Base-by-base conservation (phyloP, 2,113 vertebrate species). In the Rhodinocichla rosea region DNA sequence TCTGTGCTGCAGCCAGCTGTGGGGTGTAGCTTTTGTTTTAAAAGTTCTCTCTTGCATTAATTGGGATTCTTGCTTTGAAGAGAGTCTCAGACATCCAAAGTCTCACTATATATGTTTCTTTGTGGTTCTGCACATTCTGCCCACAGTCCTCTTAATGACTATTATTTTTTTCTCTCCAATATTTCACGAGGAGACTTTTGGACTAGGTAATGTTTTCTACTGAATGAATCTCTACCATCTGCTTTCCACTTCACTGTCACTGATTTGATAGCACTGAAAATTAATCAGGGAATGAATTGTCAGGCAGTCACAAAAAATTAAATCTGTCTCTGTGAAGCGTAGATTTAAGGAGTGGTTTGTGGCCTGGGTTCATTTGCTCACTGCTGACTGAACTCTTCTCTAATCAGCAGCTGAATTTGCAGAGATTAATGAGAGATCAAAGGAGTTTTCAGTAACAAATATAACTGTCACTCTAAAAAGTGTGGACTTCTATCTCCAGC, bases 11-110 rank as follows among this genome's bases (percentile, higher is more conserved):
- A 92, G 78, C 1, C 10, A 87, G 57, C 73, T 91, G 37, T 83
- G 68, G 73, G 86, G 52, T 92, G 79, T 92, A 89, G 76, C 79
- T 86, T 88, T 86, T 86, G 45, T 65, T 90, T 94, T 67, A 83
- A 44, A 85, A 92, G 47, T 45, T 24, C 22, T 90, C 28, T 74
- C 55, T 77, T 70, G 76, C 42, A 67, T 89, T 96, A 94, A 94
- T 94, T 96, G 3, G 30, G 52, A 95, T 96, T 95, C 86, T 80
- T 94, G 75, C 96, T 93, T 93, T 96, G 94, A 93, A 92, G 79
- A 86, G 65, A 83, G 39, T 56, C 52, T 69, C 40, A 37, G 78
- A 71, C 47, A 80, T 83, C 76, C 42, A 21, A 8, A 94, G 68
- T 74, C 21, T 92, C 33, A 1, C 92, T 86, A 4, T 27, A 4